Conservation (phyloP, 1,140 invertebrate genomes). For the Lordiphosa stackelbergi region DNA sequence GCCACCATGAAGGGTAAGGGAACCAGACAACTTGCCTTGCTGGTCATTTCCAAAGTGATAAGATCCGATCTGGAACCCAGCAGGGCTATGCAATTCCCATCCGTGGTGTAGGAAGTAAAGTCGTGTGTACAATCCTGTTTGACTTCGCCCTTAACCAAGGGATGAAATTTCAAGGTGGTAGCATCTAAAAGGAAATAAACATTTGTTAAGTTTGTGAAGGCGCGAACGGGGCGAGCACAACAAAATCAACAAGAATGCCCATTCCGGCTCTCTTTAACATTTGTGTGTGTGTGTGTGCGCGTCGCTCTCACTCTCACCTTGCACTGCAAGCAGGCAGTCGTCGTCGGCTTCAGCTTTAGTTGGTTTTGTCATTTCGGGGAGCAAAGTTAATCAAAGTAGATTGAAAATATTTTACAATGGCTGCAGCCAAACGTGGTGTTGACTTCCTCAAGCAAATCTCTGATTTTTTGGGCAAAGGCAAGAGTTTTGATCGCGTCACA, state of each 20-base stretch:
- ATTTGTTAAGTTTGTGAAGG: neutral
- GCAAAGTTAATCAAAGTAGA: slow-evolving; percentile 22
- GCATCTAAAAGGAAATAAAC: neutral
- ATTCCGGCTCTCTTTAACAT: neutral
- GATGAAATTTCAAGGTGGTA: slow-evolving; percentile 13
- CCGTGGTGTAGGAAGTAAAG: slow-evolving; percentile 25
- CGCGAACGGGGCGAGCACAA: slow-evolving; percentile 49
- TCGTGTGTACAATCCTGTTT: slow-evolving; percentile 41
- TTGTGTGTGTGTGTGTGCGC: too few species aligned
- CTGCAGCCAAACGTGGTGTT: slow-evolving; percentile 70
- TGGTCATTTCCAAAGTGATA: slow-evolving; percentile 42
- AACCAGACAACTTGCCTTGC: slow-evolving; percentile 9
- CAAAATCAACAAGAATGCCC: slow-evolving; percentile 28
- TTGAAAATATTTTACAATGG: slow-evolving; percentile 36
- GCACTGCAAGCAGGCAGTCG: slow-evolving; percentile 17
- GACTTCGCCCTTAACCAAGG: slow-evolving; percentile 19
- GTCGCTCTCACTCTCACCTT: slow-evolving; percentile 29
- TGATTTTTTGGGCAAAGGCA: slow-evolving; percentile 49
- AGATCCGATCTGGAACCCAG: slow-evolving; percentile 36
- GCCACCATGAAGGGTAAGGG: slow-evolving; percentile 37
- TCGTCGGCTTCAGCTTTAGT: slow-evolving; percentile 24
- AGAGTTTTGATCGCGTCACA: slow-evolving; percentile 77
- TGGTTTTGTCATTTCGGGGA: slow-evolving; percentile 34
- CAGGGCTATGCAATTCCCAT: slow-evolving; percentile 30
- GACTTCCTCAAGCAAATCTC: slow-evolving; percentile 73